phyloP scores from a whole-genome alignment of 1,140 invertebrate species.

The Philotrypesis tridentata region DNA sequence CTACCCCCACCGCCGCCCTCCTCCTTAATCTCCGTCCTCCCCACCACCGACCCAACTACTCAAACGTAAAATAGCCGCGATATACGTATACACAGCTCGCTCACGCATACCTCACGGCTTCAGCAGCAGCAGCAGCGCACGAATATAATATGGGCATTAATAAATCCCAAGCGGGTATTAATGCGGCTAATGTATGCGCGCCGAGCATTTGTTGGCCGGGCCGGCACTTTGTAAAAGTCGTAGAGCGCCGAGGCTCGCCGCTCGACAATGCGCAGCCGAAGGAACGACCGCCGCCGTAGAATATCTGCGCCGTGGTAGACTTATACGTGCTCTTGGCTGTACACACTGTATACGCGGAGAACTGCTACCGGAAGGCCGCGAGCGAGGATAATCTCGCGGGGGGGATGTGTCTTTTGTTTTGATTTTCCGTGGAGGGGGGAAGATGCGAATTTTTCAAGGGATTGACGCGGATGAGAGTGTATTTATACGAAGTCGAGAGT shows the following conservation, averaged over 20 bases:
- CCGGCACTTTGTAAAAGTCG: slow-evolving; percentile 61
- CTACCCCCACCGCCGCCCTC: neutral
- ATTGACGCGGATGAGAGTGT: too few relatives aligned
- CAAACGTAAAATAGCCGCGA: neutral
- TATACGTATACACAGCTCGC: neutral
- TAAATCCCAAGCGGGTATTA: slow-evolving; percentile 69
- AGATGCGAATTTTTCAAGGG: neutral
- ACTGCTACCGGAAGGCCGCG: neutral
- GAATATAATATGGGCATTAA: slow-evolving; percentile 70
- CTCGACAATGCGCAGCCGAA: neutral
- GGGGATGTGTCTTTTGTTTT: neutral
- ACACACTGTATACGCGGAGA: too few relatives aligned
- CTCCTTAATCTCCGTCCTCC: neutral
- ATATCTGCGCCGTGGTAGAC: neutral
- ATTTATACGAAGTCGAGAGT: too few relatives aligned
- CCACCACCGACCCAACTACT: neutral
- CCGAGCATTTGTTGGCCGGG: slow-evolving; percentile 62
- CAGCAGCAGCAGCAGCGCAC: slow-evolving; percentile 44
- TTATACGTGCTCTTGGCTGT: neutral
- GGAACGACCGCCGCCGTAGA: neutral
- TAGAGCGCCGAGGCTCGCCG: neutral
- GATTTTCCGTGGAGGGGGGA: neutral
- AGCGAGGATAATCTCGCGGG: neutral
- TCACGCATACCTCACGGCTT: neutral
- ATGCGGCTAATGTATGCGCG: slow-evolving; percentile 68